phyloP scores from a whole-genome alignment of 2,113 vertebrate species.

The Chaenocephalus aceratus region DNA sequence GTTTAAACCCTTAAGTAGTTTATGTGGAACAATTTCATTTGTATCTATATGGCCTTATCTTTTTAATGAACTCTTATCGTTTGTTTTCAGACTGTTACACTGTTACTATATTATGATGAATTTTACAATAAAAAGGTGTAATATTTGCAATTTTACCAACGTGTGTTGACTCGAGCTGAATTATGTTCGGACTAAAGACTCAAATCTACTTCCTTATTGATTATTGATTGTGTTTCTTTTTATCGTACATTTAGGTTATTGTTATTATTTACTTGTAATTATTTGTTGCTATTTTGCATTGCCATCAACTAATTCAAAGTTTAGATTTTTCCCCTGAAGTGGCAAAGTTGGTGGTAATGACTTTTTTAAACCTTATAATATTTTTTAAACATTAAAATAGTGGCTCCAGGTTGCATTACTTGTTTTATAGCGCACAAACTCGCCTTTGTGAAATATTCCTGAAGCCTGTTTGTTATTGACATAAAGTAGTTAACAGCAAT shows the following conservation, averaged over 20 bases:
- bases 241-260: neutral
- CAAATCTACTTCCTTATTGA: neutral
- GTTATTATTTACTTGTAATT: no score
- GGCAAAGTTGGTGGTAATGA: no score
- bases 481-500: neutral
- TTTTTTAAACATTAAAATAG: neutral
- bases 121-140: conserved; percentile 71
- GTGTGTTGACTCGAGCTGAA: conserved; percentile 12
- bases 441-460: neutral
- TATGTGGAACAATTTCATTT: conserved; percentile 39
- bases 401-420: neutral
- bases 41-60: conserved; percentile 69
- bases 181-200: neutral
- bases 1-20: neutral
- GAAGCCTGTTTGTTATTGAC: no score
- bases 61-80: conserved; percentile 35
- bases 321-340: neutral
- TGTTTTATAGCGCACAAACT: neutral
- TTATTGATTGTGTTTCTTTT: neutral
- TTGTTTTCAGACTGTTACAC: conserved; percentile 59
- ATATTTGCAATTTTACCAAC: conserved; percentile 42
- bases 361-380: neutral
- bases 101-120: conserved; percentile 38
- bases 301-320: neutral
- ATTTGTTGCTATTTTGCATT: neutral